These are phyloP conservation scores for Hyles lineata DNA, from an alignment of 2,888 invertebrate species.

Conservation along the genomic window DNA sequence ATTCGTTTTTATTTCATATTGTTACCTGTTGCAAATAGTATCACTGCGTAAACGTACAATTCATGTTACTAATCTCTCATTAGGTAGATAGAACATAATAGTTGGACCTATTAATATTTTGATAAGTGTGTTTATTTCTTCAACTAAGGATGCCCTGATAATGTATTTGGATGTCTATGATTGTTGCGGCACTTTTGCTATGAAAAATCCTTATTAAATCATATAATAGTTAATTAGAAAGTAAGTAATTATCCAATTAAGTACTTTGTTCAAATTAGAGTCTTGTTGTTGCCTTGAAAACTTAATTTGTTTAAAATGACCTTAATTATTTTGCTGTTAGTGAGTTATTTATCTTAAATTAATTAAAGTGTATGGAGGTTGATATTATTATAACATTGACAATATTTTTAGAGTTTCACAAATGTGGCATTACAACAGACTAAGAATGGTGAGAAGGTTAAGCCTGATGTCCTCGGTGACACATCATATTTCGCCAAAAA, in stretches of 20 bases:
- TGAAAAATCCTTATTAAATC: too few relatives aligned
- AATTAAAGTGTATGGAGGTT: neutral
- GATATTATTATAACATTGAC: constrained; percentile 16
- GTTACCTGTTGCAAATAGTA: neutral
- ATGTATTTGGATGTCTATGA: neutral
- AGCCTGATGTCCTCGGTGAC: constrained; percentile 77
- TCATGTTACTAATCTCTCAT: too few relatives aligned
- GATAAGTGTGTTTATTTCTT: neutral
- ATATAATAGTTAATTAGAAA: too few relatives aligned
- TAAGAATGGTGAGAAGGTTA: constrained; percentile 76
- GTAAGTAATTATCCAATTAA: too few relatives aligned
- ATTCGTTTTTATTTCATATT: neutral
- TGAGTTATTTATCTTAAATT: too few relatives aligned
- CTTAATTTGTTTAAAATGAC: neutral
- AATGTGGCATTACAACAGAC: constrained; percentile 83
- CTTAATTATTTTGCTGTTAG: too few relatives aligned
- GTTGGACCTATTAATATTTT: neutral
- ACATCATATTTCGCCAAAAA: constrained; percentile 83
- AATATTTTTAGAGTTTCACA: constrained; percentile 82
- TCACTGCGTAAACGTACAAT: too few relatives aligned
- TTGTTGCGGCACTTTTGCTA: too few relatives aligned
- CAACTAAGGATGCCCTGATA: neutral
- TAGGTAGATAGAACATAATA: neutral
- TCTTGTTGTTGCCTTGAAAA: neutral
- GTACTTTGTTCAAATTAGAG: too few relatives aligned